Evolutionary conservation across 2,797 vertebrate species (phyloP), one percentile per base, ranked within the genome.

Genomic region (Moxostoma hubbsi): DNA sequence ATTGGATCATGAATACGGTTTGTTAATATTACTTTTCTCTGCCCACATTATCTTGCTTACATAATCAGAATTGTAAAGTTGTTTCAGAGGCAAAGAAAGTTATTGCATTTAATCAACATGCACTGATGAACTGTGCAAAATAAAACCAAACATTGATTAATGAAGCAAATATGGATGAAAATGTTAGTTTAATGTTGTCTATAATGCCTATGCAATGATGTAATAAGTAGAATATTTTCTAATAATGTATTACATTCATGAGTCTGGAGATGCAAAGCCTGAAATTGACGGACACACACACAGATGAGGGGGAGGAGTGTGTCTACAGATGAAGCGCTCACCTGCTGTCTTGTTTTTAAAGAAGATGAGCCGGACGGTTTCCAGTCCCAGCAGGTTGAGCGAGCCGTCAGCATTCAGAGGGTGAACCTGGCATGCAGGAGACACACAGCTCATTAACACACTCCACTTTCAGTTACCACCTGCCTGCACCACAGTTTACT

Each of bases 261-360:
- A 57, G 16, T 57, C 55, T 54, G 5, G 13, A 6, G 13, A 18
- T 24, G 24, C 24, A 24, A 24, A 24, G 24, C 24, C 24, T 9
- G 49, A 54, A 54, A 5, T 6, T 2, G 50, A 53, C 50, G 6
- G 8, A 53, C 50, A 53, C 12, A 45, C n/a, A n/a, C 46, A 15
- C 2, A 7, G 15, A 59, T 11, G 46, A 67, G 54, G 51, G 43
- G 18, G 46, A 68, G 55, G 24, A 45, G 51, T 18, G 6, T 51
- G 63, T n/a, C 12, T 85, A 24, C 2, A 24, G 24, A 24, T 24
- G 24, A 24, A 24, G 24, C 24, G 24, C 94, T 92, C 92, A 99
- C 98, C 98, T 78, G 98, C 98, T 92, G 95, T 97, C 90, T 99
- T 99, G 90, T 99, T 99, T 92, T 98, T 97, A 74, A 99, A 99